Conservation (phyloP, 2,797 vertebrate genomes). For the Sylvilagus floridanus region DNA sequence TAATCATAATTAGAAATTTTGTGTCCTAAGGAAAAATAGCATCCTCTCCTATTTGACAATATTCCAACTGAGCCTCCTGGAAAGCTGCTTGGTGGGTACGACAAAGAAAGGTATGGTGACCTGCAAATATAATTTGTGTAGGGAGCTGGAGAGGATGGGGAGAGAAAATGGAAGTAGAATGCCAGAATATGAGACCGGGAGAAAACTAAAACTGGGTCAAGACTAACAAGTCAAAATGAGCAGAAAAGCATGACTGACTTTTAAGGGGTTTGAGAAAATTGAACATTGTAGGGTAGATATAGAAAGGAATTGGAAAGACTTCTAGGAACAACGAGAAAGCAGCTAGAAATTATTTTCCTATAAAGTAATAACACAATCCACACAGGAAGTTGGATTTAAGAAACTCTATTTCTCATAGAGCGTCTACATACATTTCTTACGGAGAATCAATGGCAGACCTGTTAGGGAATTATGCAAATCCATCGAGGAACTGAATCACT, state of each 20-base stretch:
- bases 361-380: slow-evolving; percentile 70
- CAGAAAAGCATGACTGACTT: slow-evolving; percentile 41
- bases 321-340: slow-evolving; percentile 47
- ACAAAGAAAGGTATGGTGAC: not conserved
- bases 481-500: slow-evolving; percentile 57
- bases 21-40: slow-evolving; percentile 37
- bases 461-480: slow-evolving; percentile 78
- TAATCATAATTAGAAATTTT: slow-evolving; percentile 8
- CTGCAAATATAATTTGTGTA: slow-evolving; percentile 40
- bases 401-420: slow-evolving; percentile 64
- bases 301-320: slow-evolving; percentile 52
- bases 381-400: slow-evolving; percentile 47
- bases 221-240: slow-evolving; percentile 65
- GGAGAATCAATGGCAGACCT: slow-evolving; percentile 63
- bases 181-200: slow-evolving; percentile 53
- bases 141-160: not conserved
- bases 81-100: not conserved
- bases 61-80: not conserved
- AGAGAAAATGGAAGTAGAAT: not conserved
- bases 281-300: slow-evolving; percentile 52
- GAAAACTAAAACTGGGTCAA: slow-evolving; percentile 66
- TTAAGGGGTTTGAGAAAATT: slow-evolving; percentile 69
- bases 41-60: not conserved
- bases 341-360: slow-evolving; percentile 69
- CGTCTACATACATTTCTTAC: slow-evolving; percentile 57